Evolutionary conservation across 2,888 invertebrate genomes (phyloP).

Genomic region (Cataglyphis livida): DNA sequence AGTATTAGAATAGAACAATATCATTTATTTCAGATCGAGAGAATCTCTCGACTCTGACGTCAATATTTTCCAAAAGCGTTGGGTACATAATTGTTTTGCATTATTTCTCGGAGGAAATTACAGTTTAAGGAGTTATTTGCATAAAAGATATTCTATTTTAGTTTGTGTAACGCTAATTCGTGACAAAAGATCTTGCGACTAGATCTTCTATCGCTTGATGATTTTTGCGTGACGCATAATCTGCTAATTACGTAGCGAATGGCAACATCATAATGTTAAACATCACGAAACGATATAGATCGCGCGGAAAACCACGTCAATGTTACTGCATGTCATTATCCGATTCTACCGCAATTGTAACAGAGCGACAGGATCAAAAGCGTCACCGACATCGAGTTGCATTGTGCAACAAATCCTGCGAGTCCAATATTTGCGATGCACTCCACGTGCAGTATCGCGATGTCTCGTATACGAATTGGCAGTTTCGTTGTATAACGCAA

Average conservation of each 20-base stretch:
- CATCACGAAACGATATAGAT: not conserved
- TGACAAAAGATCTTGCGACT: not conserved
- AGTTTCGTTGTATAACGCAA: slow-evolving; percentile 36
- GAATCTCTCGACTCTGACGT: not conserved
- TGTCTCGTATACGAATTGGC: slow-evolving; percentile 45
- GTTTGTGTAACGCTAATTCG: not conserved
- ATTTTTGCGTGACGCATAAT: slow-evolving; percentile 9
- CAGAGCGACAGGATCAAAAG: slow-evolving; percentile 25
- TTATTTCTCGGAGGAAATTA: not conserved
- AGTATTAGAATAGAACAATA: not conserved
- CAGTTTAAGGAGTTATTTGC: not conserved
- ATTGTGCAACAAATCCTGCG: slow-evolving; percentile 42
- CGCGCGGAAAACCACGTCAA: not conserved
- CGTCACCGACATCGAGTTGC: not conserved
- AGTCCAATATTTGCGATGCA: slow-evolving; percentile 44
- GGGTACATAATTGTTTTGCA: not conserved
- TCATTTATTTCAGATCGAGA: slow-evolving; percentile 9
- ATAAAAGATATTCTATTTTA: not conserved
- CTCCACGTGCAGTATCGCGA: slow-evolving; percentile 28
- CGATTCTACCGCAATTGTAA: slow-evolving; percentile 5
- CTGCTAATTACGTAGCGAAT: not conserved
- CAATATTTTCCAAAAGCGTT: slow-evolving; percentile 1
- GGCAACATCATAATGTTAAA: not conserved
- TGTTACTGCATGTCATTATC: slow-evolving; percentile 13
- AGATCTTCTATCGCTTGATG: not conserved